phyloP scores from a whole-genome alignment of 2,888 invertebrate species.

The Pantelozetes paolii region DNA sequence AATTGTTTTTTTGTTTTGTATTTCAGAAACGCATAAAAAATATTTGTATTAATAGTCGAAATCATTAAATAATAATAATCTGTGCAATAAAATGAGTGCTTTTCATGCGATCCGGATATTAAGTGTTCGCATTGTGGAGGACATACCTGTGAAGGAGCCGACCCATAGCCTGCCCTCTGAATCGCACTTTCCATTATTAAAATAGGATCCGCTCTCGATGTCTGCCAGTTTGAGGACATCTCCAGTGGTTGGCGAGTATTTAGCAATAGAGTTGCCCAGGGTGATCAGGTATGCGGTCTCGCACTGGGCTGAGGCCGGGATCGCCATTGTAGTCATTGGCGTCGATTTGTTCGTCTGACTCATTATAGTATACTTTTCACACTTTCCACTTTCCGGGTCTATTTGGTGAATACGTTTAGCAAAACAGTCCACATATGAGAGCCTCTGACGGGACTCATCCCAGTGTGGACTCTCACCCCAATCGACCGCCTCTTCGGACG shows the following conservation, averaged over 20 bases:
- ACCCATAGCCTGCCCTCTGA: not conserved
- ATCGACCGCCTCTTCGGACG: slow-evolving; percentile 6
- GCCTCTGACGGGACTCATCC: slow-evolving; percentile 6
- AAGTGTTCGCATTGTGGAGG: not conserved
- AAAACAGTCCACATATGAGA: slow-evolving; percentile 16
- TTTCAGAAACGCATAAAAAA: not conserved
- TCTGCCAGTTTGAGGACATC: slow-evolving; percentile 5
- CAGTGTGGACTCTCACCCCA: slow-evolving; percentile 27
- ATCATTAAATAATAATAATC: too few species aligned
- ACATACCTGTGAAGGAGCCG: slow-evolving; percentile 17
- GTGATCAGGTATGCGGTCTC: not conserved
- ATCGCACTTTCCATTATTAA: slow-evolving; percentile 21
- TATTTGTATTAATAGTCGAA: too few species aligned
- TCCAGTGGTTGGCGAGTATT: not conserved
- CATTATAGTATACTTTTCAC: not conserved
- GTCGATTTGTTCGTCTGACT: not conserved
- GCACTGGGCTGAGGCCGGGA: not conserved
- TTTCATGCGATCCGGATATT: not conserved
- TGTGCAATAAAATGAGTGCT: too few species aligned
- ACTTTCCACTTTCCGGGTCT: slow-evolving; percentile 8
- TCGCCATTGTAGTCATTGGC: slow-evolving; percentile 14
- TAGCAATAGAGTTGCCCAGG: slow-evolving; percentile 6
- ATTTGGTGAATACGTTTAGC: slow-evolving; percentile 14
- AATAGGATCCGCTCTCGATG: not conserved
- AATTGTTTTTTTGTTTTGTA: not conserved